phyloP scores from a whole-genome alignment of 2,113 vertebrate species.

The Micronycteris hirsuta region DNA sequence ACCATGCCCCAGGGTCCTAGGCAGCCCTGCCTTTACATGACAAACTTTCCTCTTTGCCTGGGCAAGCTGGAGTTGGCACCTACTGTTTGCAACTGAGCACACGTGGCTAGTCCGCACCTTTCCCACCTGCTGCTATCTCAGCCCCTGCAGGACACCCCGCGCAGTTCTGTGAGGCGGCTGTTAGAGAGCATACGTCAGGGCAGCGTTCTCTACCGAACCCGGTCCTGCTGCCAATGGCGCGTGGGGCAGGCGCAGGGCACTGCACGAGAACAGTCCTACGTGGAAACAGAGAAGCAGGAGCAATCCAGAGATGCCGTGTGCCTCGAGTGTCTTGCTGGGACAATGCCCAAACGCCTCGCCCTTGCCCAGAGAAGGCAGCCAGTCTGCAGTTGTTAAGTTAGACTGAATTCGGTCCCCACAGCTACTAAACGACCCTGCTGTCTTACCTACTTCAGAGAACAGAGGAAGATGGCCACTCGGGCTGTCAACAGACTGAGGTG shows the following conservation, averaged over 20 bases:
- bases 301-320: background rate
- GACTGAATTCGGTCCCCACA: background rate
- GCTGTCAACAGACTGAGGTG: background rate
- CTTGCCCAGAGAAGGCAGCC: background rate
- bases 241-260: accelerated
- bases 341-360: background rate
- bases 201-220: background rate
- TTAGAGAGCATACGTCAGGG: background rate
- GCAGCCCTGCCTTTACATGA: background rate
- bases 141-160: background rate
- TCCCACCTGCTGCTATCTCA: background rate
- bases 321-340: background rate
- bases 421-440: background rate
- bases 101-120: background rate
- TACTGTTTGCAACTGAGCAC: background rate
- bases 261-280: background rate
- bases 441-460: background rate
- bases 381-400: background rate
- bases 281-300: background rate
- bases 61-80: background rate
- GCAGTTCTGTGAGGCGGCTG: background rate
- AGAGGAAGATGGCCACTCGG: background rate
- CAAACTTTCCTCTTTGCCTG: background rate
- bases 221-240: background rate
- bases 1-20: background rate